Percentiles rank a stretch among this genome's conserved stretches.
Conservation (phyloP, 2,113 vertebrate species). For the Chloroceryle aenea region DNA sequence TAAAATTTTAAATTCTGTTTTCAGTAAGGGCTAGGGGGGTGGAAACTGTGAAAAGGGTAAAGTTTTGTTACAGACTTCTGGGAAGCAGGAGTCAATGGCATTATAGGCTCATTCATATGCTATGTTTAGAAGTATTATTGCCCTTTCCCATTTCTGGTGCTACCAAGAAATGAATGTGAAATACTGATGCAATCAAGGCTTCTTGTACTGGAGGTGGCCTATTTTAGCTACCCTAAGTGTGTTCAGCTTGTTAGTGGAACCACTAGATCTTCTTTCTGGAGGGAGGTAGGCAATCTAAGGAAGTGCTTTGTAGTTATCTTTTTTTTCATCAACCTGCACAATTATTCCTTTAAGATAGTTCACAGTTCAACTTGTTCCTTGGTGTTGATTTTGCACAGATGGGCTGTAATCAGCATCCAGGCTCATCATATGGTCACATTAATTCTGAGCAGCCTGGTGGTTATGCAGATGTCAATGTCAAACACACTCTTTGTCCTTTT, state of each 20-base stretch:
- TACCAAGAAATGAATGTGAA: not conserved
- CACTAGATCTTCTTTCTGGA: not conserved
- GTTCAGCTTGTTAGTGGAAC: not conserved
- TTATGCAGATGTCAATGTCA: rapidly evolving
- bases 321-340: not conserved
- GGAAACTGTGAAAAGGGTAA: not conserved
- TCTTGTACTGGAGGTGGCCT: not conserved
- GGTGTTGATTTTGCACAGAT: not conserved
- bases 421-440: rapidly evolving
- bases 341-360: not conserved
- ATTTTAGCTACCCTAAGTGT: not conserved
- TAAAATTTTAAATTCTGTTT: not conserved
- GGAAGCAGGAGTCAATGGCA: not conserved
- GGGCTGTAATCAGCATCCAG: not conserved
- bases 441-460: not conserved
- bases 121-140: not conserved
- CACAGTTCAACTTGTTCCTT: not conserved
- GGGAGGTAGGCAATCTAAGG: not conserved
- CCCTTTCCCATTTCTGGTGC: not conserved
- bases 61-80: not conserved
- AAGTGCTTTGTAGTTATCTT: not conserved
- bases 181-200: not conserved
- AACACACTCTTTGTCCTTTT: not conserved
- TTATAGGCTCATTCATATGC: not conserved
- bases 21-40: not conserved